Percentiles rank a stretch among this genome's conserved stretches.
Evolutionary conservation across 2,888 invertebrate species (phyloP).

Genomic region (Tetheella fluctuosa): DNA sequence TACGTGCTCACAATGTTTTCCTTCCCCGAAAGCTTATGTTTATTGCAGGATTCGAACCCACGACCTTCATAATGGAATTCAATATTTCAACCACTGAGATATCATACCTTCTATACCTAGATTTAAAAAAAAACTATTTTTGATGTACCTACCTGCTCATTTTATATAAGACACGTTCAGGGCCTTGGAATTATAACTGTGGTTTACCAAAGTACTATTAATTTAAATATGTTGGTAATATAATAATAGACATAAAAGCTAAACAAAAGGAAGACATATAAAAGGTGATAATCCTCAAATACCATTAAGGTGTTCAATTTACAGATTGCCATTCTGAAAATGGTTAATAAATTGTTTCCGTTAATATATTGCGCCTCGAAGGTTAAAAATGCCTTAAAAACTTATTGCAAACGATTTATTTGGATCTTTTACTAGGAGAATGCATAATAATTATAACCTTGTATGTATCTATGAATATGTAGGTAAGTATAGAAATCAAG

Average conservation of each 20-base stretch:
- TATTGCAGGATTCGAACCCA: no score
- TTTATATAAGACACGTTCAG: not conserved
- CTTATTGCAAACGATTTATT: not conserved
- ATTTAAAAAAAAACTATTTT: no score
- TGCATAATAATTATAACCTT: no score
- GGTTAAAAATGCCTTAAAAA: not conserved
- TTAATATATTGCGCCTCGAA: not conserved
- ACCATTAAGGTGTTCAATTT: not conserved
- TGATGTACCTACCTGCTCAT: not conserved
- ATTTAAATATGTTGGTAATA: no score
- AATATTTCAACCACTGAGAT: no score
- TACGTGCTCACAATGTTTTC: no score
- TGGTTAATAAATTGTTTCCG: not conserved
- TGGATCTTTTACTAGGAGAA: no score
- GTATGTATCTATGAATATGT: no score
- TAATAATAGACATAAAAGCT: not conserved
- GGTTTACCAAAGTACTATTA: not conserved
- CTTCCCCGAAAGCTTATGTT: no score
- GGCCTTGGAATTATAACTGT: not conserved
- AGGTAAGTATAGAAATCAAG: no score
- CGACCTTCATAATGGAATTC: no score
- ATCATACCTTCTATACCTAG: no score
- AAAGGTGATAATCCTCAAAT: not conserved
- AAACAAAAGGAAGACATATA: conserved; percentile 1
- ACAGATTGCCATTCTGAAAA: not conserved